Percentiles rank a stretch among this genome's conserved stretches.
These are phyloP conservation scores for Crypturellus tataupa DNA, from an alignment of 2,797 vertebrate species.

Conservation along the genomic window DNA sequence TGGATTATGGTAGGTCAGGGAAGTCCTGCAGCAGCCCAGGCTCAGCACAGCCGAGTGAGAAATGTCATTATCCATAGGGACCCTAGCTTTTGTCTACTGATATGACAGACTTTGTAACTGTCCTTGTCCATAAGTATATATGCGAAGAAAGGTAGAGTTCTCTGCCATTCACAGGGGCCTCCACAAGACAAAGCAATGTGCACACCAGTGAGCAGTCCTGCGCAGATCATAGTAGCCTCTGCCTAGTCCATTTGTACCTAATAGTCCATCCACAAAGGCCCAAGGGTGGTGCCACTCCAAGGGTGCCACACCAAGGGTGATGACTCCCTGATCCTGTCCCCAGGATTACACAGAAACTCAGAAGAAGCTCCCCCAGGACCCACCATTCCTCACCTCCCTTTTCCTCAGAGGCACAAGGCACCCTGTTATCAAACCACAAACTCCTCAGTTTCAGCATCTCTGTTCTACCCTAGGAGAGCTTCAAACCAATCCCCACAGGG, in stretches of 20 bases:
- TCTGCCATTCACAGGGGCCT: not conserved
- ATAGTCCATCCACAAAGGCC: not conserved
- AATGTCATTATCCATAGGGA: not conserved
- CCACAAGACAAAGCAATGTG: not conserved
- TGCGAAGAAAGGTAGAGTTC: not conserved
- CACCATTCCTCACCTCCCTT: not conserved
- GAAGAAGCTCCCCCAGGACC: not conserved
- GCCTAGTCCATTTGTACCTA: not conserved
- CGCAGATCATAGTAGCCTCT: not conserved
- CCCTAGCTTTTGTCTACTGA: not conserved
- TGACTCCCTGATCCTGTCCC: fast-evolving
- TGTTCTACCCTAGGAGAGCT: not conserved
- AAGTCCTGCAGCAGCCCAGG: not conserved
- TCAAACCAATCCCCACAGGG: not conserved
- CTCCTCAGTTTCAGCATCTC: not conserved
- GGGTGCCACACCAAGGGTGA: not conserved
- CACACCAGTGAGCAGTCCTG: not conserved
- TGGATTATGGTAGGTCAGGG: not conserved
- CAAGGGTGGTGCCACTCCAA: not conserved
- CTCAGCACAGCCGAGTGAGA: not conserved
- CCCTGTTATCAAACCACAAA: not conserved
- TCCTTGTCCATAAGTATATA: fast-evolving
- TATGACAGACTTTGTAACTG: not conserved
- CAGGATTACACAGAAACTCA: not conserved
- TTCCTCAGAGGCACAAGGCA: not conserved